These are phyloP conservation scores for Drosophila guanche DNA, from an alignment of 1,140 invertebrate species.

Conservation along the genomic window DNA sequence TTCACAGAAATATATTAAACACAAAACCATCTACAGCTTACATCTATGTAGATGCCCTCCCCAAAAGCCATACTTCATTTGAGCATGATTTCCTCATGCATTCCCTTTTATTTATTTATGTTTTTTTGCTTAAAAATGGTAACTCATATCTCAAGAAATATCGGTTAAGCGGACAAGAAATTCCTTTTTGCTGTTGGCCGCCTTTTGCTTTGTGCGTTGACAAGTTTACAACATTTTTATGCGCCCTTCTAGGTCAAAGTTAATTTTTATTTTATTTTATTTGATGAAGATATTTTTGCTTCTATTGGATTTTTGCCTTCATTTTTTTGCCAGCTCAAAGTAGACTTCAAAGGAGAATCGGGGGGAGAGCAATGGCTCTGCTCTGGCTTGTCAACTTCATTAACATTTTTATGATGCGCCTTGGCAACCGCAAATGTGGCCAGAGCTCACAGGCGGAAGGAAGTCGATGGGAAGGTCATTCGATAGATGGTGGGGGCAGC, in stretches of 20 bases:
- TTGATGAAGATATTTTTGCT: slow-evolving; percentile 66
- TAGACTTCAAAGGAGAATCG: slow-evolving; percentile 56
- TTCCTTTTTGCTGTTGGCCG: too few relatives aligned
- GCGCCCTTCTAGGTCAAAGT: slow-evolving; percentile 64
- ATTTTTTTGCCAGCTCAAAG: slow-evolving; percentile 26
- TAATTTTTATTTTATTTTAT: slow-evolving; percentile 79
- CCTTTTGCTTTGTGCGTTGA: slow-evolving; percentile 30
- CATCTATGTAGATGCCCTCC: too few relatives aligned
- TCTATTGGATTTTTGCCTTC: slow-evolving; percentile 48
- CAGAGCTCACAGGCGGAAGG: slow-evolving; percentile 37
- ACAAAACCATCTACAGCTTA: too few relatives aligned
- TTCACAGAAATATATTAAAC: too few relatives aligned
- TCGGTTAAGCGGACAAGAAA: too few relatives aligned
- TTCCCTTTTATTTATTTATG: too few relatives aligned
- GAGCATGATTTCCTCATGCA: too few relatives aligned
- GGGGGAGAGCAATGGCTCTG: slow-evolving; percentile 27
- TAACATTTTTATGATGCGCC: slow-evolving; percentile 81
- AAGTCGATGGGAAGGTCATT: slow-evolving; percentile 19
- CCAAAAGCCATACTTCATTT: too few relatives aligned
- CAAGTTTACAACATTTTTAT: slow-evolving; percentile 52
- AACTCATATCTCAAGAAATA: too few relatives aligned
- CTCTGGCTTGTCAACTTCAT: slow-evolving; percentile 67
- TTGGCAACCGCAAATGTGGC: slow-evolving; percentile 75
- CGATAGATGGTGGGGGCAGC: background rate
- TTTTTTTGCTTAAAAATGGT: too few relatives aligned